phyloP scores from a whole-genome alignment of 2,797 vertebrate genomes.

The Emys orbicularis region DNA sequence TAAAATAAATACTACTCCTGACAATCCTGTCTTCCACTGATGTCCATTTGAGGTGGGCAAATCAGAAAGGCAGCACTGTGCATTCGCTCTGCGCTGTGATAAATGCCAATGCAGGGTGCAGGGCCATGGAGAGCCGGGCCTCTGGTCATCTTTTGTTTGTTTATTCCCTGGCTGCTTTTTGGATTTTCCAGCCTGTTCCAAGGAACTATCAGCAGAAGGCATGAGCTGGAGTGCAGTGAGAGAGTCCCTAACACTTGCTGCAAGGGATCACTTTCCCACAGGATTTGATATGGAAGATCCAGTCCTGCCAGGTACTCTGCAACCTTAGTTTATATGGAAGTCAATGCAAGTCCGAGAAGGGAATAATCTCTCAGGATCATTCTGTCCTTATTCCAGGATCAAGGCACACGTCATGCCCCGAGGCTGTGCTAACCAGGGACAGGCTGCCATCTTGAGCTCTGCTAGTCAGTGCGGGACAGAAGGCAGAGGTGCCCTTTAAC shows the following conservation, averaged over 20 bases:
- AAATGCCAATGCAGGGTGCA: background rate
- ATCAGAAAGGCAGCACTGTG: background rate
- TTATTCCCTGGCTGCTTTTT: background rate
- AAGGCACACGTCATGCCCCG: too few relatives aligned
- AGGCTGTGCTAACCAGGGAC: too few relatives aligned
- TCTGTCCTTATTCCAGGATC: too few relatives aligned
- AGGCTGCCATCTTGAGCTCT: too few relatives aligned
- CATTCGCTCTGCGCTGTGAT: background rate
- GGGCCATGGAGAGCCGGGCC: background rate
- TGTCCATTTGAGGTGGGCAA: background rate
- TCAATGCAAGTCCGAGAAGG: background rate
- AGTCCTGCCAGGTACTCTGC: background rate
- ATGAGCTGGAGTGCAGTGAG: background rate
- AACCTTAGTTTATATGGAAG: background rate
- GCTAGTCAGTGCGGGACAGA: background rate
- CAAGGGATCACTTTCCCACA: background rate
- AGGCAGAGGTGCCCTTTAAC: background rate
- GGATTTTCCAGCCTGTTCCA: background rate
- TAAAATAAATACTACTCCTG: background rate
- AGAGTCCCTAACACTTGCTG: background rate
- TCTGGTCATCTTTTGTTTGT: background rate
- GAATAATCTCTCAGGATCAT: background rate
- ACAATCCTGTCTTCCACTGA: background rate
- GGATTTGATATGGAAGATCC: background rate
- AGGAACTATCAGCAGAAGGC: background rate